These are phyloP conservation scores for Phengaris alcon DNA, from an alignment of 2,888 invertebrate species.

Conservation along the genomic window DNA sequence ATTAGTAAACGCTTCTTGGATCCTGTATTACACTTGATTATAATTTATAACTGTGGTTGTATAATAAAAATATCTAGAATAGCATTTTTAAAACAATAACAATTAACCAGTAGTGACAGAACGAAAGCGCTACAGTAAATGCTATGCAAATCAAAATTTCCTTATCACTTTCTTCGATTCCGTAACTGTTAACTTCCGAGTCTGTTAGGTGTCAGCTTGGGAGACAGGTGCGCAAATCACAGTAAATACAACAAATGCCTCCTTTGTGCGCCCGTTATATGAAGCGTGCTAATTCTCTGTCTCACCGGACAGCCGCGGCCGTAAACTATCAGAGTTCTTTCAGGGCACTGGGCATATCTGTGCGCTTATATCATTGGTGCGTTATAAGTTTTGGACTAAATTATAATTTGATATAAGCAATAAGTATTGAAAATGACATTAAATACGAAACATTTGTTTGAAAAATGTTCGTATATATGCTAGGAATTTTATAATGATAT, in stretches of 20 bases:
- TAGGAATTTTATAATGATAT: not conserved
- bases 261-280: constrained; percentile 33
- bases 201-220: constrained; percentile 24
- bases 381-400: not conserved
- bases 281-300: constrained; percentile 19
- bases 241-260: constrained; percentile 37
- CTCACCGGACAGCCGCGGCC: not conserved
- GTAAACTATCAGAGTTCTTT: not conserved
- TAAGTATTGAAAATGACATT: too few species aligned
- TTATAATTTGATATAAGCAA: too few species aligned
- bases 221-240: constrained; percentile 35
- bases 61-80: too few species aligned
- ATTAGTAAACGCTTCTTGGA: too few species aligned
- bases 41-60: too few species aligned
- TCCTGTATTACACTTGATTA: too few species aligned
- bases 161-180: constrained; percentile 27
- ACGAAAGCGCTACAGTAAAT: not conserved
- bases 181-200: constrained; percentile 27
- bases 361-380: not conserved
- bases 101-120: not conserved
- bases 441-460: too few species aligned
- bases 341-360: not conserved
- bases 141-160: constrained; percentile 25
- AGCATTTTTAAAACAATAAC: not conserved
- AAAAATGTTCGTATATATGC: too few species aligned